Base-by-base conservation (phyloP, 1,140 invertebrate genomes). In the Drosophila watanabei region DNA sequence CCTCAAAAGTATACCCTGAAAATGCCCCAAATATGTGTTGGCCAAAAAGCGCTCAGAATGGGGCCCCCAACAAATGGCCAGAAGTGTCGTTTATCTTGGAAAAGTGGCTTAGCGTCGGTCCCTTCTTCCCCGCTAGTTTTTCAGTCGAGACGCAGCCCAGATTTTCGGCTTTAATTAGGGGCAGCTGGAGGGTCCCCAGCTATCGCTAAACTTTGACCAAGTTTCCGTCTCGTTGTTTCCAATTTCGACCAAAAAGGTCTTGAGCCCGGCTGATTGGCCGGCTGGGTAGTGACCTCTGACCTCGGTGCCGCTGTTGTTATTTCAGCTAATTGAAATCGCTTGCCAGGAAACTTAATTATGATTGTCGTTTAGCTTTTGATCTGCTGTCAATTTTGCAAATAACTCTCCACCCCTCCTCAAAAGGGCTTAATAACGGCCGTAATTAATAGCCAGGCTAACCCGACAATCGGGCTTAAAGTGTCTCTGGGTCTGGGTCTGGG, bases 321-420 rank as follows among this genome's bases (percentile, higher is more conserved):
- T 68, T 30, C 49, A 60, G 79, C 81, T 90, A 89, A 89, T 90
- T 86, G 86, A 90, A 90, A 80, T 79, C 75, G 69, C 66, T 90
- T 70, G 80, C 45, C 73, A 52, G 75, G 68, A 76, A 90, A 82
- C 75, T 73, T 70, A 79, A 89, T 86, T 89, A 83, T 90, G 60
- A 66, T 73, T 68, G 48, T 46, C 51, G 66, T 63, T 87, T 41
- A 75, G 76, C 68, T 73, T 83, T 72, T 64, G 56, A 73, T 61
- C 71, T 72, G 52, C 49, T 70, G 48, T 58, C 58, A 49, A 68
- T 81, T 77, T 61, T 24, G 28, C 5, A 24, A 49, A 49, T 33
- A 24, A 35, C 20, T 54, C 30, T 28, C 33, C 24, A 35, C 4
- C 20, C 14, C 20, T 33, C n/a, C 20, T 4, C 14, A n/a, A 1